Conservation (phyloP, 2,888 invertebrate species). For the Nasonovia ribisnigri region DNA sequence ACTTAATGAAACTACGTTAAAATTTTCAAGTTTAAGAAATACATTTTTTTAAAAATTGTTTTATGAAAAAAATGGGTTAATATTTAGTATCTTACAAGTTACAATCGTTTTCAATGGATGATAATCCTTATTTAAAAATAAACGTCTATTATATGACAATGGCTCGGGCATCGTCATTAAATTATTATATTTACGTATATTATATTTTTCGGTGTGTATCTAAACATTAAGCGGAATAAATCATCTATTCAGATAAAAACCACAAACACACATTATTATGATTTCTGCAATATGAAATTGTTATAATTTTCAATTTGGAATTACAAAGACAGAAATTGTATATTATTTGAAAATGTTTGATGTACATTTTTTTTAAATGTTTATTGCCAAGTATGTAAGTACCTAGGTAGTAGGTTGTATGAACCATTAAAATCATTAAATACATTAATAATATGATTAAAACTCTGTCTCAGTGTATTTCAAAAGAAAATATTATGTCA, state of each 20-base stretch:
- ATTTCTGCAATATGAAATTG: background rate
- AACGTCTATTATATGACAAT: background rate
- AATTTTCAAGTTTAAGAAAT: background rate
- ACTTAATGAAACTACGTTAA: background rate
- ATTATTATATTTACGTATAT: background rate
- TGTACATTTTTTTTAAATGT: background rate
- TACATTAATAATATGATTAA: background rate
- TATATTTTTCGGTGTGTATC: background rate
- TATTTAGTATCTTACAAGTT: background rate
- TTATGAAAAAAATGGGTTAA: background rate
- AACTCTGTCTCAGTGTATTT: background rate
- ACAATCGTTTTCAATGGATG: background rate
- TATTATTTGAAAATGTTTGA: background rate
- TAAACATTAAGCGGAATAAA: background rate
- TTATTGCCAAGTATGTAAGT: background rate
- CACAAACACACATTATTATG: background rate
- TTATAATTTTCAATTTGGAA: background rate
- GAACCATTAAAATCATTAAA: background rate
- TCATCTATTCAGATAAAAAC: background rate
- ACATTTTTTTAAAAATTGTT: background rate
- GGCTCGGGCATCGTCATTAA: background rate
- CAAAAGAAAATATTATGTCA: background rate
- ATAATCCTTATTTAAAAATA: background rate
- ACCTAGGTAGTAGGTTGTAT: background rate
- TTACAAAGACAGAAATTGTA: background rate